Base-by-base conservation (phyloP, 1,140 invertebrate species). In the Spodoptera litura region DNA sequence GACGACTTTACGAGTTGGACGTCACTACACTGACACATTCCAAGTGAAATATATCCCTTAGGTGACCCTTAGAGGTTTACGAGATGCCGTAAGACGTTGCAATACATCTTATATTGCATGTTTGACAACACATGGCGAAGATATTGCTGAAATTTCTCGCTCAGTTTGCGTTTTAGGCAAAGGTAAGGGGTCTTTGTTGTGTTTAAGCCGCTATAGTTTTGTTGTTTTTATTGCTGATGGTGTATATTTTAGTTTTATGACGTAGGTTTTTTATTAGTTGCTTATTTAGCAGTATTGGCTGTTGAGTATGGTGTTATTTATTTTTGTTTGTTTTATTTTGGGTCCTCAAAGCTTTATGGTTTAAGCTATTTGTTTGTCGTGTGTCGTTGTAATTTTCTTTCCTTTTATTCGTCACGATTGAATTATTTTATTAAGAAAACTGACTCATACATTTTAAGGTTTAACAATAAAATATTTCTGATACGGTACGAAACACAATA, bases 1-100 rank as follows among this genome's bases (percentile, higher is more conserved):
- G 38, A 66, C 62, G 38, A 49, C 38, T 66, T 66, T 66, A 66
- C 62, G 62, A 66, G 62, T 66, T 11, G 62, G 62, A 49, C 62
- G 62, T 12, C 62, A 66, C 62, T 44, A 64, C 13, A 64, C 13
- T 38, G 9, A 11, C 38, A 20, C 62, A 49, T 66, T 66, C 38
- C 38, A 25, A 66, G 38, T 66, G 62, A 66, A 66, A 66, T 66
- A 66, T 49, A 49, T 49, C 62, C 72, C 62, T 52, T 70, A 75
- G 64, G 72, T 76, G 55, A 75, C 78, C 78, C 78, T 80, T 76
- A 75, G 68, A 55, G 78, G 61, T 79, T 79, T 79, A 79, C 72
- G 78, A 79, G 78, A 27, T n/a, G 15, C 62, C 62, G 10, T 66
- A 66, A 66, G 62, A 66, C 13, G 51, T 13, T 75, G 62, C 78